Conservation (phyloP, 1,140 invertebrate species). For the Druon quercuslanigerum region DNA sequence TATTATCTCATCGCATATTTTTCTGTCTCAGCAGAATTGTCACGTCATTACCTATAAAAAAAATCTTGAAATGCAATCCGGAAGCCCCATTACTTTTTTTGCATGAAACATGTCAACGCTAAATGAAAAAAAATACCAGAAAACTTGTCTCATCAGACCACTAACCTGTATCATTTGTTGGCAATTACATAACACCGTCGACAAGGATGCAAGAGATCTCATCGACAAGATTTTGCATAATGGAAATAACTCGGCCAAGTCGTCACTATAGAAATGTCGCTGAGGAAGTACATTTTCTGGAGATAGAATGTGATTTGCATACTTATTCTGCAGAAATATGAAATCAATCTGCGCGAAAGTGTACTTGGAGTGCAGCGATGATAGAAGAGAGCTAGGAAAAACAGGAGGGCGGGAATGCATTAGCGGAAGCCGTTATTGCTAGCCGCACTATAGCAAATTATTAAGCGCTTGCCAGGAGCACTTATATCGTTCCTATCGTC, state of each 20-base stretch:
- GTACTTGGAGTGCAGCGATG: slow-evolving; percentile 32
- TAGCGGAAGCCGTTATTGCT: slow-evolving; percentile 46
- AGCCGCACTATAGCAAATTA: slow-evolving; percentile 47
- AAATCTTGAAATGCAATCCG: no score
- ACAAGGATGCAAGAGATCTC: slow-evolving; percentile 37
- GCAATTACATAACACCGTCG: slow-evolving; percentile 40
- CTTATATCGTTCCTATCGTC: slow-evolving; percentile 24
- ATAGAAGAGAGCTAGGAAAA: neutral
- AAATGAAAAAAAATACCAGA: no score
- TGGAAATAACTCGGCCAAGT: slow-evolving; percentile 47
- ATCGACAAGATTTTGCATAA: slow-evolving; percentile 48
- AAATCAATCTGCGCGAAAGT: slow-evolving; percentile 53
- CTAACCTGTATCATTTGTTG: slow-evolving; percentile 40
- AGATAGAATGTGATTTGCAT: slow-evolving; percentile 50
- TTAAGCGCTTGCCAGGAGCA: slow-evolving; percentile 38
- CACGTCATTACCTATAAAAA: no score
- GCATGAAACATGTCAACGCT: no score
- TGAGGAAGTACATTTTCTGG: slow-evolving; percentile 42
- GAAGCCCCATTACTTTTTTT: no score
- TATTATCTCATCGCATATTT: no score
- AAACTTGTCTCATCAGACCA: no score
- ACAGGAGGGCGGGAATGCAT: slow-evolving; percentile 42
- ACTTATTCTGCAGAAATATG: slow-evolving; percentile 53
- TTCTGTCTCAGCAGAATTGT: no score
- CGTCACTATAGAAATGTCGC: slow-evolving; percentile 43